Evolutionary conservation across 2,113 vertebrate species (phyloP).

Genomic region (Penelope pileata): DNA sequence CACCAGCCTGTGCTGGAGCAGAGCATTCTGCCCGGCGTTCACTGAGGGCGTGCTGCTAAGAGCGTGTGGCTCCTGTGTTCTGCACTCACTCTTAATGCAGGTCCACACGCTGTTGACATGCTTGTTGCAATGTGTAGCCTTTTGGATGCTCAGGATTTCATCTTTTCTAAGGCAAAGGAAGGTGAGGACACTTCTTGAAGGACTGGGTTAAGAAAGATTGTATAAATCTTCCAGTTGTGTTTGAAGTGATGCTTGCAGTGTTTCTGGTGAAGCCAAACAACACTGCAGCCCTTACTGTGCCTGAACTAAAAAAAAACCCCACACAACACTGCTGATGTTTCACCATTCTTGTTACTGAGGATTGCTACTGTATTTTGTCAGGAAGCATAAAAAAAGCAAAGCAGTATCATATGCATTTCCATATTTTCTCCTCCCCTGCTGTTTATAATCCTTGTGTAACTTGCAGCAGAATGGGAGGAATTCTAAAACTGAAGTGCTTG

Average conservation of each 20-base stretch:
- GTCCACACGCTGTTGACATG: neutral
- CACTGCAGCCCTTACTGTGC: neutral
- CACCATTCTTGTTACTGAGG: neutral
- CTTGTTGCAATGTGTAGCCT: neutral
- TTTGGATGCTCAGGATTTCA: neutral
- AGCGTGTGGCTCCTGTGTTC: neutral
- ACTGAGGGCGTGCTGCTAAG: neutral
- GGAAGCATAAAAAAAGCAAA: neutral
- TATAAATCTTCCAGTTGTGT: neutral
- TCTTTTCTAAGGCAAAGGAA: neutral
- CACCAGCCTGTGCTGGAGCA: neutral
- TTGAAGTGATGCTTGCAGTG: neutral
- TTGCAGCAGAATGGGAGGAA: neutral
- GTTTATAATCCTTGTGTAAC: neutral
- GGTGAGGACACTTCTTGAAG: neutral
- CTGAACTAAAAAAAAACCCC: neutral
- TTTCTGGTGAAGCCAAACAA: neutral
- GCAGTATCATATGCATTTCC: accelerated
- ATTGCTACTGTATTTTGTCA: neutral
- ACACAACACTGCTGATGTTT: neutral
- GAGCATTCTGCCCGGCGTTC: neutral
- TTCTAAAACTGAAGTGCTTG: neutral
- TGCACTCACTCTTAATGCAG: neutral
- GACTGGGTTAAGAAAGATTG: neutral
- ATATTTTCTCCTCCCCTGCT: neutral